These are phyloP conservation scores for Lytechinus pictus DNA, from an alignment of 35 echinoderm and acorn worm species.

Conservation along the genomic window DNA sequence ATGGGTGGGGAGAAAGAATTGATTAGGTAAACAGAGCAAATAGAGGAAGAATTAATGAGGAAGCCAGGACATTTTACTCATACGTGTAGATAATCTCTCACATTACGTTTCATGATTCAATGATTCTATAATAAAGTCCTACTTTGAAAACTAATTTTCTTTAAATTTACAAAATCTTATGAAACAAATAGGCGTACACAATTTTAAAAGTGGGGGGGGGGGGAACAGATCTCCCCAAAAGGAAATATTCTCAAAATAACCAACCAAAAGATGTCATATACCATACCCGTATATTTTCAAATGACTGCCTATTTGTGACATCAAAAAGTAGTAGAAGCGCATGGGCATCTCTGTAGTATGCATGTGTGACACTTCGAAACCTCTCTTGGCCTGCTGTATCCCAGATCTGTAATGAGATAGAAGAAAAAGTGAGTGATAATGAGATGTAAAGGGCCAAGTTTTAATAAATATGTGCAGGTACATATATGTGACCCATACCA, in stretches of 20 bases:
- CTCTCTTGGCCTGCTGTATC: slow-evolving; percentile 98
- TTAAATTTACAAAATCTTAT: no score
- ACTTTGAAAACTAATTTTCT: no score
- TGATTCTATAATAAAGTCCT: no score
- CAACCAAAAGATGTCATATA: background rate
- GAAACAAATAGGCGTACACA: no score
- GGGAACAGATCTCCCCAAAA: no score
- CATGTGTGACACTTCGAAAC: slow-evolving; percentile 95
- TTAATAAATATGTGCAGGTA: no score
- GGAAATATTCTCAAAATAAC: no score
- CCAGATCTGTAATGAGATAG: slow-evolving; percentile 75
- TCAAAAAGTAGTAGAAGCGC: slow-evolving; percentile 90
- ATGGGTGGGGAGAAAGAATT: background rate
- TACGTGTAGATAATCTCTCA: no score
- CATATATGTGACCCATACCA: no score
- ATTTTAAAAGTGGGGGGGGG: no score
- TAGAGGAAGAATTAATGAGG: background rate
- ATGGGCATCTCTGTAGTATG: slow-evolving; percentile 97
- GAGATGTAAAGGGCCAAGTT: no score
- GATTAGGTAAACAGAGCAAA: background rate
- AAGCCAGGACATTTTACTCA: background rate
- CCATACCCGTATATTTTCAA: slow-evolving; percentile 98
- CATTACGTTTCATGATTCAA: no score
- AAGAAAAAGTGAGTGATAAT: background rate
- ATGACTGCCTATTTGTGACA: slow-evolving; percentile 93